Conservation (phyloP, 2,797 vertebrate genomes). For the Pogoniulus pusillus region DNA sequence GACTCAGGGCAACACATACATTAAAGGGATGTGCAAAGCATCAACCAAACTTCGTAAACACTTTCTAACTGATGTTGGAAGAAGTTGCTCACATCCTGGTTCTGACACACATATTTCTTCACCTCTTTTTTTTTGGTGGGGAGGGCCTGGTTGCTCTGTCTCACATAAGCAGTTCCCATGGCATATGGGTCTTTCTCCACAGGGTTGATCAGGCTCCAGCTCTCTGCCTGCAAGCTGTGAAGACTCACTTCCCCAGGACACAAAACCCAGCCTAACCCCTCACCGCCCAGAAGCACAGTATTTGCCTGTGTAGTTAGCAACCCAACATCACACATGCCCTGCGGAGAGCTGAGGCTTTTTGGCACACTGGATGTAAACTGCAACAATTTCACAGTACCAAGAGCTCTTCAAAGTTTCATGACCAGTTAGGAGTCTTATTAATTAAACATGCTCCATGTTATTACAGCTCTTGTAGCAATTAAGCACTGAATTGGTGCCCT, state of each 20-base stretch:
- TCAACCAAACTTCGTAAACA: neutral
- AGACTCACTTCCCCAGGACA: neutral
- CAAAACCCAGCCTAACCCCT: neutral
- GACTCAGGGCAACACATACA: neutral
- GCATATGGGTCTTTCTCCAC: neutral
- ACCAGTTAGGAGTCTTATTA: conserved; percentile 46
- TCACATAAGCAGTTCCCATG: neutral
- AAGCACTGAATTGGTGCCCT: conserved; percentile 22
- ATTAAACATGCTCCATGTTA: conserved; percentile 56
- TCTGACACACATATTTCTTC: neutral
- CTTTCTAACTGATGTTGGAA: neutral
- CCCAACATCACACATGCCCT: neutral
- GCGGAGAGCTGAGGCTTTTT: neutral
- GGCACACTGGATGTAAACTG: neutral
- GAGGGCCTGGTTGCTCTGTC: neutral
- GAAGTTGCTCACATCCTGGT: neutral
- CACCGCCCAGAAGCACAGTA: fast-evolving
- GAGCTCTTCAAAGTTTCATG: conserved; percentile 50
- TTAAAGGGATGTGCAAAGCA: neutral
- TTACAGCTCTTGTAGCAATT: conserved; percentile 50
- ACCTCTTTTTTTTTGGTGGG: neutral
- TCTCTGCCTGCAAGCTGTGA: neutral
- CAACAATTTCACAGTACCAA: neutral
- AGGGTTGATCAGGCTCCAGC: neutral
- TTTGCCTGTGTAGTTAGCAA: neutral